Conservation (phyloP, 1,140 invertebrate species). For the Antheraea pernyi region DNA sequence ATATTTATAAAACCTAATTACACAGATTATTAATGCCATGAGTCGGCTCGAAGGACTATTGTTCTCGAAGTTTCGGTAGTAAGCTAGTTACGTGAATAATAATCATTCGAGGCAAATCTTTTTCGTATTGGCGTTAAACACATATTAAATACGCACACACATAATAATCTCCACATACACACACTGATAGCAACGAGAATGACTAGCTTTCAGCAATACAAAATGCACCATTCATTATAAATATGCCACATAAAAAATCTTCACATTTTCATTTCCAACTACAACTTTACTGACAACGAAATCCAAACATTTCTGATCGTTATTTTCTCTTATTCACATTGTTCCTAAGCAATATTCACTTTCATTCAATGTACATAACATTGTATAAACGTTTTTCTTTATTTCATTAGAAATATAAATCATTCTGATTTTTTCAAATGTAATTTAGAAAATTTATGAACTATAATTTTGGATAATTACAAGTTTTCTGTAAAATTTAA, state of each 20-base stretch:
- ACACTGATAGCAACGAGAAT: conserved; percentile 9
- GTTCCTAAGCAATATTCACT: too few species aligned
- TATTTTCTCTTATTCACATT: too few species aligned
- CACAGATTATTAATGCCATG: not conserved
- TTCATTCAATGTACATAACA: too few species aligned
- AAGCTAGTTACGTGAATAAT: too few species aligned
- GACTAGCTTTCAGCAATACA: conserved; percentile 1
- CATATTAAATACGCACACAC: not conserved
- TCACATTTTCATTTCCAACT: not conserved
- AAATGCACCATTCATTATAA: not conserved
- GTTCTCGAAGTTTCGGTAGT: not conserved
- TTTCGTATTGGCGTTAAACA: not conserved
- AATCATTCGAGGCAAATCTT: not conserved
- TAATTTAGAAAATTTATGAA: too few species aligned
- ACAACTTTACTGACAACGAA: not conserved
- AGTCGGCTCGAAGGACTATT: not conserved
- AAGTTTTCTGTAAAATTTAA: too few species aligned
- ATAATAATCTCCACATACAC: not conserved
- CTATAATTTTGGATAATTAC: too few species aligned
- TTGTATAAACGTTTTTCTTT: too few species aligned
- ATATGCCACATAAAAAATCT: not conserved
- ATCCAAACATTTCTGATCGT: too few species aligned
- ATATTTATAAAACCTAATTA: not conserved
- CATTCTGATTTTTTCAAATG: too few species aligned
- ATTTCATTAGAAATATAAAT: too few species aligned